Percentiles rank a stretch among this genome's conserved stretches.
These are phyloP conservation scores for Podabrus alpinus DNA, from an alignment of 2,888 invertebrate genomes.

Conservation along the genomic window DNA sequence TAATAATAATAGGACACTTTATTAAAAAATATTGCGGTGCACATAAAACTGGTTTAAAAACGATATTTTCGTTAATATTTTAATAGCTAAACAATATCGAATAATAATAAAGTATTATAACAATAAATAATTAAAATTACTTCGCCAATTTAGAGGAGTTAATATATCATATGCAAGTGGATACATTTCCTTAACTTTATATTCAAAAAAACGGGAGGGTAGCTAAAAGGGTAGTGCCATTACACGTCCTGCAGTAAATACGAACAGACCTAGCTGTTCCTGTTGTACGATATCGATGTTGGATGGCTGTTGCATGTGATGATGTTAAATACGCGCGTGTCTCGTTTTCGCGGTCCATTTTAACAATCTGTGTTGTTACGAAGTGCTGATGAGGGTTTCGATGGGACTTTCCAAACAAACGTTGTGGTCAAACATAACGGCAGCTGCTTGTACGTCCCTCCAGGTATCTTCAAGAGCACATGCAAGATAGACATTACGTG, in stretches of 20 bases:
- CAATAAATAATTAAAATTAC: background rate
- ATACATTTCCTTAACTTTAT: constrained; percentile 5
- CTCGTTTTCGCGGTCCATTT: constrained; percentile 42
- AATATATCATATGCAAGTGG: constrained; percentile 18
- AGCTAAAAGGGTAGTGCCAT: constrained; percentile 22
- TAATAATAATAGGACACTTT: background rate
- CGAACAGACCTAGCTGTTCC: constrained; percentile 31
- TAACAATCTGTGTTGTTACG: constrained; percentile 56
- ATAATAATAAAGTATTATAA: background rate
- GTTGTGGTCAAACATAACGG: constrained; percentile 98
- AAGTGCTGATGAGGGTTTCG: constrained; percentile 99
- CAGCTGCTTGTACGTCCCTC: constrained; percentile 98
- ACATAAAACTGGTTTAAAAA: constrained; percentile 1
- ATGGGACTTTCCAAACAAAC: constrained; percentile 99
- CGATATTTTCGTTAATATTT: background rate
- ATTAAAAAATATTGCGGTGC: background rate
- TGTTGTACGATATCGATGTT: constrained; percentile 43
- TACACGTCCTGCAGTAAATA: constrained; percentile 16
- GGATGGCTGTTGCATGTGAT: constrained; percentile 52
- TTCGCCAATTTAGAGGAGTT: background rate
- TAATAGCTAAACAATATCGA: background rate
- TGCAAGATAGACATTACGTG: constrained; percentile 99
- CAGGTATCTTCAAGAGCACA: constrained; percentile 99
- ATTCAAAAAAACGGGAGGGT: constrained; percentile 21
- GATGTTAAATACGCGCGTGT: constrained; percentile 36